phyloP scores from a whole-genome alignment of 2,113 vertebrate species.

The Psophia crepitans region DNA sequence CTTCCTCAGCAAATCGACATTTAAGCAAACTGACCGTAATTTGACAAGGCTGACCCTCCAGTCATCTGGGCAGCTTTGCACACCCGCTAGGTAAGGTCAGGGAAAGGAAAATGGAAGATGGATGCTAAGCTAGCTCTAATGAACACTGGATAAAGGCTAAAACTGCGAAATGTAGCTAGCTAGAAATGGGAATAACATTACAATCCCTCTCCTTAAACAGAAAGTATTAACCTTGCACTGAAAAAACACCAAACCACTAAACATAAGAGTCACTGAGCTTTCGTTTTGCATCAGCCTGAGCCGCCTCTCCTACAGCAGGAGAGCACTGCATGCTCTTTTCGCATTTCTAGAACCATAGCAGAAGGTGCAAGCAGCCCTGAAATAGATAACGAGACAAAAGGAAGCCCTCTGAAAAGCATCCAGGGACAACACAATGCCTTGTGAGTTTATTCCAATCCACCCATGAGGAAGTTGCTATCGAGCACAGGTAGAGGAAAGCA shows the following conservation, averaged over 20 bases:
- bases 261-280: background rate
- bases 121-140: background rate
- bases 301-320: background rate
- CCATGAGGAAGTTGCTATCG: rapidly evolving
- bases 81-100: background rate
- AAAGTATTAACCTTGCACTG: background rate
- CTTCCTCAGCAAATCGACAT: background rate
- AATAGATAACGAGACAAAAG: background rate
- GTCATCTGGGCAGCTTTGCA: background rate
- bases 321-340: background rate
- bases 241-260: slow-evolving; percentile 43
- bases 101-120: background rate
- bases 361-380: background rate
- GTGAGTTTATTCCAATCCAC: background rate
- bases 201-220: background rate
- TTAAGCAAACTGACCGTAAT: background rate
- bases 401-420: background rate
- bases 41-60: background rate
- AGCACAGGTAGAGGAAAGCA: background rate
- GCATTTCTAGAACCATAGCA: background rate
- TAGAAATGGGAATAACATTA: background rate
- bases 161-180: background rate
- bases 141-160: background rate
- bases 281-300: background rate
- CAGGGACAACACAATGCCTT: background rate